Evolutionary conservation across 2,113 vertebrate genomes (phyloP), one percentile per base, ranked within the genome.

Genomic region (Nannospalax galili): DNA sequence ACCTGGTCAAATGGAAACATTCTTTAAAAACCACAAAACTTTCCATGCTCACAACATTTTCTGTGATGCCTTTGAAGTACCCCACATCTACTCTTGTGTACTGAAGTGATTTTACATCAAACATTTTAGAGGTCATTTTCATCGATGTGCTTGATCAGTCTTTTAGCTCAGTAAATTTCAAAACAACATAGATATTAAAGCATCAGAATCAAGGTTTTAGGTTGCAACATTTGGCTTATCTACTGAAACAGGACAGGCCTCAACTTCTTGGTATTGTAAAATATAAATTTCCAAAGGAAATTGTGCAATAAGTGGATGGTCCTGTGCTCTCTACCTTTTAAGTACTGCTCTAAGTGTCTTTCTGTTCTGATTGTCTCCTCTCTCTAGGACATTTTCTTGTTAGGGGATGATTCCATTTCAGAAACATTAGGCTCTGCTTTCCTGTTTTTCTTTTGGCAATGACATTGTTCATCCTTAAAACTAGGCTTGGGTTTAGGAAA

Each of bases 121-220:
- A 91, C 92, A 35, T 42, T 79, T 78, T 70, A 77, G 11, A 45
- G 40, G 45, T 69, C 48, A 56, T 88, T 95, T 88, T 95, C 40
- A 96, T 89, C 74, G 9, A 17, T 0, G 0, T 20, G 9, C 72
- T 90, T 74, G 28, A 92, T 10, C 0, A 94, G 28, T 69, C 35
- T 94, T 73, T 86, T 91, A 96, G 88, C 35, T 93, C 77, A 88
- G 20, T 72, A 95, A 86, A 84, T 88, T 60, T 95, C 79, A 92
- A 95, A 91, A 16, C 78, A 85, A 15, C 4, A 56, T n/a, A 84
- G 10, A 17, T 70, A 62, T 70, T 80, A 28, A 91, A 81, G 64
- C 84, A 96, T 94, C 45, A 90, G 56, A 69, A 69, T 58, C 9
- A 95, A 48, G 75, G 56, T 93, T 93, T 93, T 12, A 0, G 35